Evolutionary conservation across 2,888 invertebrate genomes (phyloP).

Genomic region (Petrophora chlorosata): DNA sequence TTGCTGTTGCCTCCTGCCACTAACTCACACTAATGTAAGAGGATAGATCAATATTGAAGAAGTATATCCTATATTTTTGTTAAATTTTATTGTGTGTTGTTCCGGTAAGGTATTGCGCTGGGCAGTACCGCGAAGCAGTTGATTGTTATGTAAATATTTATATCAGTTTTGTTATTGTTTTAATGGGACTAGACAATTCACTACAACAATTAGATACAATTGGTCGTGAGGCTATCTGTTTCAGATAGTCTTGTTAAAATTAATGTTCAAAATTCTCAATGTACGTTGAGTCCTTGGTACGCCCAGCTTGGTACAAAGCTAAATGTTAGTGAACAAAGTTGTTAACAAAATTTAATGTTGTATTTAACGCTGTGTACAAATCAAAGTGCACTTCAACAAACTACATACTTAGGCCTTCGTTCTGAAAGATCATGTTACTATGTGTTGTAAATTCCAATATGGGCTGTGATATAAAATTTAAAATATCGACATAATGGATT

Average conservation of each 20-base stretch:
- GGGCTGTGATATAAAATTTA: conserved; percentile 89
- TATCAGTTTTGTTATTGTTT: conserved; percentile 32
- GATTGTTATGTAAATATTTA: conserved; percentile 40
- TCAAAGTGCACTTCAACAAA: conserved; percentile 81
- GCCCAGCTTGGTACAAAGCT: conserved; percentile 58
- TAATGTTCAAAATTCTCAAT: conserved; percentile 7
- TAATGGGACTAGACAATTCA: conserved; percentile 24
- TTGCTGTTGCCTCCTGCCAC: conserved; percentile 77
- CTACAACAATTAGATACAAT: conserved; percentile 27
- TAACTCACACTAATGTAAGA: conserved; percentile 69
- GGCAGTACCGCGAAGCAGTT: conserved; percentile 57
- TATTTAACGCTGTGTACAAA: conserved; percentile 83
- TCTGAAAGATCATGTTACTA: conserved; percentile 77
- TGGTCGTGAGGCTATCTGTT: conserved; percentile 7
- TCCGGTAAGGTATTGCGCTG: conserved; percentile 68
- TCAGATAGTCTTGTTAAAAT: conserved; percentile 6
- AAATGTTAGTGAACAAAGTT: conserved; percentile 71
- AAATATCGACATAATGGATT: conserved; percentile 86
- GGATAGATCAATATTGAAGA: conserved; percentile 74
- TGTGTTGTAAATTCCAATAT: conserved; percentile 88
- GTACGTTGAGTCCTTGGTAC: conserved; percentile 33
- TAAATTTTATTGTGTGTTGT: conserved; percentile 78
- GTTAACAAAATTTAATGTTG: conserved; percentile 75
- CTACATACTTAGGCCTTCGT: conserved; percentile 75
- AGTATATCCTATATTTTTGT: conserved; percentile 80